These are phyloP conservation scores for Notiomystis cincta DNA, from an alignment of 2,113 vertebrate species.

Conservation along the genomic window DNA sequence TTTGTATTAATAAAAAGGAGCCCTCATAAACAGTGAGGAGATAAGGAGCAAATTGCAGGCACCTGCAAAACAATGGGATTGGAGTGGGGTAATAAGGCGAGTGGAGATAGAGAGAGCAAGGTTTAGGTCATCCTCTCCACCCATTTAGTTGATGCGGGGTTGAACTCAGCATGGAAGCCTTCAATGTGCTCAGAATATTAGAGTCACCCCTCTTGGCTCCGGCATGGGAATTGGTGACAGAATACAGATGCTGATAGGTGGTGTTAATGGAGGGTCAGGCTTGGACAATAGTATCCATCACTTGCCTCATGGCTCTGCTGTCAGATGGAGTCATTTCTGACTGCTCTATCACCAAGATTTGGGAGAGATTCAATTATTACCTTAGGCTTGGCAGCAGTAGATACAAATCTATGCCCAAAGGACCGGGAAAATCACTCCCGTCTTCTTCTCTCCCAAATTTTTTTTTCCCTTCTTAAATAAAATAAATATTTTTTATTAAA, in stretches of 20 bases:
- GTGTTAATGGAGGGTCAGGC: slow-evolving; percentile 92
- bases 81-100: slow-evolving; percentile 73
- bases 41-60: slow-evolving; percentile 86
- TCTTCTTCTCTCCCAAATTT: background rate
- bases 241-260: slow-evolving; percentile 89
- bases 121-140: slow-evolving; percentile 69
- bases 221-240: slow-evolving; percentile 80
- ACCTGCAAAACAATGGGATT: slow-evolving; percentile 82
- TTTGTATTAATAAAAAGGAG: slow-evolving; percentile 76
- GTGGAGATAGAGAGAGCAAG: slow-evolving; percentile 64
- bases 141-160: slow-evolving; percentile 73
- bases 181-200: slow-evolving; percentile 80
- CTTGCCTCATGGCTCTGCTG: slow-evolving; percentile 84
- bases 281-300: slow-evolving; percentile 91
- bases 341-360: slow-evolving; percentile 81
- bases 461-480: background rate
- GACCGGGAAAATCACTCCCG: background rate
- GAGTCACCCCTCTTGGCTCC: slow-evolving; percentile 79
- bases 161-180: slow-evolving; percentile 72
- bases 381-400: slow-evolving; percentile 75
- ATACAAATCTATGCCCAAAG: slow-evolving; percentile 56
- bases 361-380: slow-evolving; percentile 84
- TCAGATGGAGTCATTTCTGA: slow-evolving; percentile 81
- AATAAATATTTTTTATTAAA: background rate
- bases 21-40: slow-evolving; percentile 74